Base-by-base conservation (phyloP, 2,797 vertebrate genomes). In the Nyctibius grandis region DNA sequence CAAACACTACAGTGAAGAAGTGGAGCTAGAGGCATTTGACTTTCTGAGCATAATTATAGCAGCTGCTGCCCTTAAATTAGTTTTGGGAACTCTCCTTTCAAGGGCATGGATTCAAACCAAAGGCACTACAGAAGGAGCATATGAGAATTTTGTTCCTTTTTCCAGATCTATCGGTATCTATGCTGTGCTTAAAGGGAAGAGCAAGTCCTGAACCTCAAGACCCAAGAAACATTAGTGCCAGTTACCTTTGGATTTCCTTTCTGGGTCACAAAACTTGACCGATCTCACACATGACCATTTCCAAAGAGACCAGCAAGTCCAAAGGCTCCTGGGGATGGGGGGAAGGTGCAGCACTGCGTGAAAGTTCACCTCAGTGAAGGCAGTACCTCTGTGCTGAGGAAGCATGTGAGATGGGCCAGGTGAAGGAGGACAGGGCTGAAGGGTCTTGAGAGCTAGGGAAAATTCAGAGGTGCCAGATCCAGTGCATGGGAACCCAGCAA, bases 1-100 rank as follows among this genome's bases (percentile, higher is more conserved):
- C 20, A 34, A 73, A 51, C 20, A 40, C 3, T 26, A 23, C 2
- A 1, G 47, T 6, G n/a, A 51, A 64, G 72, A 90, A 91, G 2
- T 7, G n/a, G 82, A 91, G 67, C 72, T 23, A 45, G n/a, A 83
- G 42, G 54, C 7, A 0, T 50, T 36, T 13, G 76, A 67, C 47
- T 69, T 74, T 40, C 45, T 29, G 50, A 31, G 63, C 33, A 2
- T 47, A 90, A 93, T 69, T 69, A 81, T 36, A 93, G 85, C 88
- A 88, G 80, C 69, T 61, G 56, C 83, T n/a, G 33, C 57, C 80
- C 83, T 76, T 70, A 5, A 79, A 86, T 75, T 23, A 54, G 74
- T 63, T 88, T 78, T n/a, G 73, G 81, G 44, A 90, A 81, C 17
- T 76, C 65, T 89, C 56, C 47, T 88, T 81, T 73, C 85, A 82